These are phyloP conservation scores for Rhyacophila evoluta DNA, from an alignment of 2,888 invertebrate genomes.

Conservation along the genomic window DNA sequence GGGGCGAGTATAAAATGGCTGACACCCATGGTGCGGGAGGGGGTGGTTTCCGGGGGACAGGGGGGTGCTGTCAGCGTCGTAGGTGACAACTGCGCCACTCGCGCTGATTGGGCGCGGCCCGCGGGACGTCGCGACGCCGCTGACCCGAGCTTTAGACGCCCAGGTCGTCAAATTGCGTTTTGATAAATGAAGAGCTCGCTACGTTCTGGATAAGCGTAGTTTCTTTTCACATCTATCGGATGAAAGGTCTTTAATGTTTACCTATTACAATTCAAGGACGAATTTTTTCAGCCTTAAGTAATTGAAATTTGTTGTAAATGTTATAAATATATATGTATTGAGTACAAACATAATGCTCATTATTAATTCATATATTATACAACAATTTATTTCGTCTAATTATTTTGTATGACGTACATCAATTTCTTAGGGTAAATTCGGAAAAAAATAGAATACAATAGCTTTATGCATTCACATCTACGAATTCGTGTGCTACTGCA, in stretches of 20 bases:
- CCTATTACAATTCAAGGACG: no score
- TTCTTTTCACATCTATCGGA: not conserved
- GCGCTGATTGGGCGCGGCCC: constrained; percentile 49
- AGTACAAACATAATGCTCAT: no score
- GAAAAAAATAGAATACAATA: no score
- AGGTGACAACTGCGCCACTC: constrained; percentile 52
- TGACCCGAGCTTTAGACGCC: constrained; percentile 33
- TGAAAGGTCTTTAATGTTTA: not conserved
- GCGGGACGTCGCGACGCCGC: constrained; percentile 23
- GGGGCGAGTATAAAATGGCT: not conserved
- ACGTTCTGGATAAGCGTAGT: not conserved
- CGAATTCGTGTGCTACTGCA: no score
- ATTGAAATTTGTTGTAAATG: no score
- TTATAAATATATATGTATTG: no score
- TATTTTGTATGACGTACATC: no score
- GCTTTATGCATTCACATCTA: no score
- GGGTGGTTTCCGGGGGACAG: constrained; percentile 55
- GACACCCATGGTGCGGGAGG: constrained; percentile 56
- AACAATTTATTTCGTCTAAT: no score
- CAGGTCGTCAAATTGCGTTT: constrained; percentile 34
- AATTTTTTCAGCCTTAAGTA: no score
- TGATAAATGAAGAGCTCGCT: constrained; percentile 42
- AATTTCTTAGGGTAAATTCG: no score
- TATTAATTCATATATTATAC: no score
- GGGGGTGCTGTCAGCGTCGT: constrained; percentile 48